These are phyloP conservation scores for Listronotus oregonensis DNA, from an alignment of 1,140 invertebrate species.

Conservation along the genomic window DNA sequence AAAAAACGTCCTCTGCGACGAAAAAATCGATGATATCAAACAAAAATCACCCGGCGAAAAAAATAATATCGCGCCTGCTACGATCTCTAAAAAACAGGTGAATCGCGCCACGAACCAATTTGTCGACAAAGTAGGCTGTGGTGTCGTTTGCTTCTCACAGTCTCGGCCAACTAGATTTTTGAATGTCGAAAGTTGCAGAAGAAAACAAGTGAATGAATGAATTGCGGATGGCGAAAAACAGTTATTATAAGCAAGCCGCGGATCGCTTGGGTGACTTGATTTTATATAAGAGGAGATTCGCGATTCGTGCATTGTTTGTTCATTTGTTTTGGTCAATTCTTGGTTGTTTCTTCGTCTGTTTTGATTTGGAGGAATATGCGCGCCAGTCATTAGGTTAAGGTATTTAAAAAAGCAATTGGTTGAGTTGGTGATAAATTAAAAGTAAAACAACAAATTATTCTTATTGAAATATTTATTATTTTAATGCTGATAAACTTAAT, in stretches of 20 bases:
- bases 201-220: constrained; percentile 38
- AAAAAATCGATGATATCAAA: neutral
- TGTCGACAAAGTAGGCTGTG: constrained; percentile 22
- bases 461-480: too few relatives aligned
- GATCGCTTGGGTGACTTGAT: constrained; percentile 18
- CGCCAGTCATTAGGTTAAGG: too few relatives aligned
- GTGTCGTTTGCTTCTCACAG: constrained; percentile 25
- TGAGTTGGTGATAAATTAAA: too few relatives aligned
- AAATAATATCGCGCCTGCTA: too few relatives aligned
- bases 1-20: neutral
- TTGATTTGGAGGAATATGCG: too few relatives aligned
- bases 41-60: neutral
- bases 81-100: constrained; percentile 2
- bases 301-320: constrained; percentile 24
- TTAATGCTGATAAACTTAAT: too few relatives aligned
- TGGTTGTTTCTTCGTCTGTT: neutral
- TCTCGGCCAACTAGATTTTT: constrained; percentile 24
- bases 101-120: constrained; percentile 20
- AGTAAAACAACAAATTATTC: too few relatives aligned
- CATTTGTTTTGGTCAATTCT: constrained; percentile 1
- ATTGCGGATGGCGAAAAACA: constrained; percentile 36
- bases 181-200: constrained; percentile 30
- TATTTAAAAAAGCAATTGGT: too few relatives aligned
- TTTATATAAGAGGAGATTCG: constrained; percentile 26
- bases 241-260: constrained; percentile 32